These are phyloP conservation scores for Cossypha heuglini DNA, from an alignment of 2,797 vertebrate species.

Conservation along the genomic window DNA sequence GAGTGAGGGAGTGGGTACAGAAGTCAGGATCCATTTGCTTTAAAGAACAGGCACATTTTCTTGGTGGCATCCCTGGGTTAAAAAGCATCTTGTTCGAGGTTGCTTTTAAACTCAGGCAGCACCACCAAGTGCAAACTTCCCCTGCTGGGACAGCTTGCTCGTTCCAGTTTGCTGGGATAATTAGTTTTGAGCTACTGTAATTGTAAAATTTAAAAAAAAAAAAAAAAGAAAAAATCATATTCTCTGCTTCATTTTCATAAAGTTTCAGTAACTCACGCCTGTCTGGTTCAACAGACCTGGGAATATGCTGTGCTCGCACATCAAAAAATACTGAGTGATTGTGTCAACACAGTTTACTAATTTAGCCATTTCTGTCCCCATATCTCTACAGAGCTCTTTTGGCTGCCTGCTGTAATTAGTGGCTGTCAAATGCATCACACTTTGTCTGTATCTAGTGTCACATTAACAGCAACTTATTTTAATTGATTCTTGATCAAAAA, in stretches of 20 bases:
- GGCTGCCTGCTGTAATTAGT: slow-evolving; percentile 78
- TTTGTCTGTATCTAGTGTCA: slow-evolving; percentile 68
- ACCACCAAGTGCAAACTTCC: not conserved
- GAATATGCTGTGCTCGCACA: slow-evolving; percentile 11
- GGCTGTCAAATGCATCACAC: slow-evolving; percentile 75
- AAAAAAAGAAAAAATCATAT: not conserved
- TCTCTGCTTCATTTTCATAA: slow-evolving; percentile 54
- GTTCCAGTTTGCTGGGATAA: slow-evolving; percentile 28
- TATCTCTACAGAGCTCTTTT: slow-evolving; percentile 47
- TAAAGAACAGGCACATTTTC: not conserved
- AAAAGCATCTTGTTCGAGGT: not conserved
- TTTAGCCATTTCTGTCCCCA: slow-evolving; percentile 58
- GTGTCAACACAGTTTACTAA: slow-evolving; percentile 56
- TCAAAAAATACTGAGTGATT: slow-evolving; percentile 48
- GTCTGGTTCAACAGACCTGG: slow-evolving; percentile 45
- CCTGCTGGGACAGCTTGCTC: slow-evolving; percentile 23
- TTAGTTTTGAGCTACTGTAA: slow-evolving; percentile 29
- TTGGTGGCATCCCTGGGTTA: not conserved
- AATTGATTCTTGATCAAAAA: slow-evolving; percentile 81
- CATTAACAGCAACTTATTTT: slow-evolving; percentile 76
- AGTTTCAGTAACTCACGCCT: slow-evolving; percentile 30
- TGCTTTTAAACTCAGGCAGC: slow-evolving; percentile 26
- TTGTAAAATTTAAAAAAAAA: not conserved
- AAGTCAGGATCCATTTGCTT: slow-evolving; percentile 24
- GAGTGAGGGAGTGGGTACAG: not conserved